Base-by-base conservation (phyloP, 2,888 invertebrate genomes). In the Caenorhabditis sinica region DNA sequence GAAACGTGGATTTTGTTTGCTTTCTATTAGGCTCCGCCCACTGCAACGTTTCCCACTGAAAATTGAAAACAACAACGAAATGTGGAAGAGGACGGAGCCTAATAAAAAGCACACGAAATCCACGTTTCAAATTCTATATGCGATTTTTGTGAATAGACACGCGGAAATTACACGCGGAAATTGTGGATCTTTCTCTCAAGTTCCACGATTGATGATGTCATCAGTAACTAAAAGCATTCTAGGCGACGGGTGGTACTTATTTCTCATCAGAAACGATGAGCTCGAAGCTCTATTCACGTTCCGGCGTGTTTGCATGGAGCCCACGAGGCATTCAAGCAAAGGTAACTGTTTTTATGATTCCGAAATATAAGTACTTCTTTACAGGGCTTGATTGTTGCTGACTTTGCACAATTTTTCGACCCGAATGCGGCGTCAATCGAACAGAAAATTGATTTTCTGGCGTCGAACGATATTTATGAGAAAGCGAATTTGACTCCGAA, bases 361-460 rank as follows among this genome's bases (percentile, higher is more conserved):
- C 15, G 28, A 9, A 25, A 13, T 15, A 15, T 2, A 28, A 11
- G 56, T 11, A 13, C 1, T 15, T 28, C 23, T 30, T 45, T 76
- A 15, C 51, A 77, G 83, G 86, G 86, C 23, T 69, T 86, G 23
- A 65, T 86, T 20, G 80, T 86, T 11, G 86, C 72, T 15, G 84
- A 86, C 40, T 86, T 82, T 28, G 86, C 86, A 3, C 86, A 86
- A 45, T 84, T 82, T 60, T 86, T 82, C 75, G 82, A 84, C n/a
- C 72, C 82, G 53, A 82, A 71, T 66, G 72, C 74, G 15, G 43
- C 77, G 4, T 65, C 71, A n/a, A 20, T 83, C n/a, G 72, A 77
- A 36, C 76, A 66, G 43, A 73, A 77, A 68, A 83, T 83, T 45
- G 83, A 83, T 45, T 83, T 83, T 66, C 25, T 83, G 40, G 8